Base-by-base conservation (phyloP, 2,888 invertebrate species). In the Agrotis clavis region DNA sequence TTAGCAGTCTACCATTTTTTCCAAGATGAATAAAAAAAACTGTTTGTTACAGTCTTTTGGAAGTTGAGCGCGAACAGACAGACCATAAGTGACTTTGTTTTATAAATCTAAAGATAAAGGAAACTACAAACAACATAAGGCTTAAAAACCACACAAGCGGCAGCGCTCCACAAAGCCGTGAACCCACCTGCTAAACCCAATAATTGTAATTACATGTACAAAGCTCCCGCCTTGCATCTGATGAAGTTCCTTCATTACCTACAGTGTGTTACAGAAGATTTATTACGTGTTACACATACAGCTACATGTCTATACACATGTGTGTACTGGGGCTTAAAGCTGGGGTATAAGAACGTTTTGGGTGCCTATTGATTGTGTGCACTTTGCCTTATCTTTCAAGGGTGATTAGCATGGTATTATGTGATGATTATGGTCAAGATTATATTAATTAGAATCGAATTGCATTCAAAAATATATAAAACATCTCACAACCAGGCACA, bases 201-300 rank as follows among this genome's bases (percentile, higher is more conserved):
- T 84, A 84, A 84, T 74, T 66, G 71, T 74, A 78, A 84, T 82
- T 72, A 84, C 71, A 50, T 67, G 56, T 56, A 74, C 74, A 76
- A 76, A 76, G 83, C 83, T 35, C 53, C 68, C 66, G 66, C 71
- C 85, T 73, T 79, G 73, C 83, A 73, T 73, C 79, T 81, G 82
- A 84, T 79, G 79, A 74, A 84, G 76, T 79, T 79, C 67, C 74
- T 79, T 85, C 83, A 83, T 85, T 83, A 83, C 77, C 67, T 62
- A 35, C 71, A 67, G 57, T 63, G 62, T 79, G 83, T 81, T 66
- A 68, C 71, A 21, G 72, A 56, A 77, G 80, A 83, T 83, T 85
- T 83, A 85, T 85, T 83, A 80, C 71, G 18, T 41, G 65, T 59
- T 53, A 78, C 51, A 77, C 19, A 16, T 51, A 21, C 14, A 41